Conservation (phyloP, 2,797 vertebrate genomes). For the Crocodylus rhombifer region DNA sequence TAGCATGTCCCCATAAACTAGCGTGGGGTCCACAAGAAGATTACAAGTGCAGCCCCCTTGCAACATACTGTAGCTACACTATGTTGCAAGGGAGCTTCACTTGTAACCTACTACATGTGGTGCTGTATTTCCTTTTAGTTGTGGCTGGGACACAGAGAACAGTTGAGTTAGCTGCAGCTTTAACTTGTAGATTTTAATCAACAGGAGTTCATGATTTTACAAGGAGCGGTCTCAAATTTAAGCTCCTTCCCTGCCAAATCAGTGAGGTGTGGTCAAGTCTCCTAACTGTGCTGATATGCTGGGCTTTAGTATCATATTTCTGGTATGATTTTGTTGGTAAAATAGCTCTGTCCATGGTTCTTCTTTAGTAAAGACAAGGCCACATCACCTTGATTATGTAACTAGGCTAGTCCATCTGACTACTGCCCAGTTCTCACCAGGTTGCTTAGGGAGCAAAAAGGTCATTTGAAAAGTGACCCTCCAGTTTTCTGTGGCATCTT, state of each 20-base stretch:
- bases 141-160: too few species aligned
- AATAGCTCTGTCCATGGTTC: not conserved
- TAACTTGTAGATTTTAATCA: not conserved
- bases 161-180: not conserved
- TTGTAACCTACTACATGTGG: not conserved
- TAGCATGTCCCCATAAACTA: too few species aligned
- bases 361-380: not conserved
- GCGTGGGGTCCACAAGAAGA: too few species aligned
- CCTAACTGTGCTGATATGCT: fast-evolving
- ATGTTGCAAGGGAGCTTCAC: not conserved
- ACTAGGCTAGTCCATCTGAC: not conserved
- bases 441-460: not conserved
- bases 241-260: not conserved
- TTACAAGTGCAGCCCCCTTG: too few species aligned
- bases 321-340: not conserved
- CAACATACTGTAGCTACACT: too few species aligned
- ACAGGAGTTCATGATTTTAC: not conserved
- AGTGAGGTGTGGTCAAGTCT: not conserved
- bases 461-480: not conserved
- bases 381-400: not conserved
- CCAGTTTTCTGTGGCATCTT: fast-evolving
- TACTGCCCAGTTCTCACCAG: not conserved
- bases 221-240: not conserved
- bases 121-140: not conserved
- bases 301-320: not conserved